These are phyloP conservation scores for Drosophila sp. DNA, from an alignment of 1,140 invertebrate genomes.

Conservation along the genomic window DNA sequence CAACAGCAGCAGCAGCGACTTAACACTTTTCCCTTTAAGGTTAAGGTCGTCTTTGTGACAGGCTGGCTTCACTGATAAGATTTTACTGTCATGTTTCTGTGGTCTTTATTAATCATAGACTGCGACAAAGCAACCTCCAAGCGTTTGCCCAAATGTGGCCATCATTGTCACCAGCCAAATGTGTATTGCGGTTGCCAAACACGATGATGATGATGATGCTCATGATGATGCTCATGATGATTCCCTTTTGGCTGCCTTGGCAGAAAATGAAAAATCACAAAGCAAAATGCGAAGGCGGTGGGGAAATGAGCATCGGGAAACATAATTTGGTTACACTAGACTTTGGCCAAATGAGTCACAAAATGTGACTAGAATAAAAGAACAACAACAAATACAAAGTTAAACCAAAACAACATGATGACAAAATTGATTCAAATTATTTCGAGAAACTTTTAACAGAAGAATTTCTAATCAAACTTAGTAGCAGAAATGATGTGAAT, in stretches of 20 bases:
- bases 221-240: background rate
- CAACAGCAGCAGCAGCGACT: background rate
- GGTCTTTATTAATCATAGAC: conserved; percentile 52
- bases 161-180: conserved; percentile 32
- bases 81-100: conserved; percentile 47
- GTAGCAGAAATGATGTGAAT: background rate
- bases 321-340: conserved; percentile 12
- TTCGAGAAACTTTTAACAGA: background rate
- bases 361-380: background rate
- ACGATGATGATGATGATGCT: background rate
- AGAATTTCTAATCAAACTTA: background rate
- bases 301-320: background rate
- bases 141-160: conserved; percentile 48
- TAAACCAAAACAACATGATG: background rate
- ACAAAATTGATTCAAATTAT: background rate
- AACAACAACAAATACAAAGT: background rate
- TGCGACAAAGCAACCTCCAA: background rate
- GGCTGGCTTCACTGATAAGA: conserved; percentile 38
- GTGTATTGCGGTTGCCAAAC: background rate
- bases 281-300: background rate
- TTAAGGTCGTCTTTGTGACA: conserved; percentile 12
- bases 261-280: conserved; percentile 20
- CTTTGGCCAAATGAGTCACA: background rate
- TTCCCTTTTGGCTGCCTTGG: conserved; percentile 11
- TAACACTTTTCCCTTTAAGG: conserved; percentile 6